Conservation (phyloP, 2,888 invertebrate genomes). For the Microctonus brassicae region DNA sequence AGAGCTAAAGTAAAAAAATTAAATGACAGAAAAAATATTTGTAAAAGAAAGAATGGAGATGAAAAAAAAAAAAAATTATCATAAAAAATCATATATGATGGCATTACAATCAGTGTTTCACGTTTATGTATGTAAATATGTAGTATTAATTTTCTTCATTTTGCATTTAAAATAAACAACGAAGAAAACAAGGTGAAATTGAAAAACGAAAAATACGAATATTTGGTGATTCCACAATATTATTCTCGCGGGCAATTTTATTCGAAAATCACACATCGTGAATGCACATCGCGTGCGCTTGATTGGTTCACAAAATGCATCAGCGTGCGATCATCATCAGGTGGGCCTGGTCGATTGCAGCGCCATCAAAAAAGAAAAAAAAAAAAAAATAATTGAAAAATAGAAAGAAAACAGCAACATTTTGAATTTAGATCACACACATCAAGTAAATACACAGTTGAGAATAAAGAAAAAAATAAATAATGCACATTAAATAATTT, state of each 20-base stretch:
- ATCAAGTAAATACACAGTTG: neutral
- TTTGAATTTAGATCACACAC: constrained; percentile 3
- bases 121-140: constrained; percentile 12
- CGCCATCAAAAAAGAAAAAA: neutral
- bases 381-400: too few relatives aligned
- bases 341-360: constrained; percentile 50
- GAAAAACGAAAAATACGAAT: neutral
- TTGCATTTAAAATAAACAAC: neutral
- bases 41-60: too few relatives aligned
- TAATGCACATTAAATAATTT: neutral
- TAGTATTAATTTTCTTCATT: neutral
- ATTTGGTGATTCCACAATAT: neutral
- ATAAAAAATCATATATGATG: constrained; percentile 7
- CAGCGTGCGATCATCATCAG: constrained; percentile 55
- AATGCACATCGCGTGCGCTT: constrained; percentile 58
- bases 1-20: constrained; percentile 18
- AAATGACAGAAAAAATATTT: neutral
- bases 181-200: too few relatives aligned
- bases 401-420: neutral
- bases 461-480: neutral
- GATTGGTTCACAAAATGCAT: constrained; percentile 59
- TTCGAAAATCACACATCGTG: constrained; percentile 21
- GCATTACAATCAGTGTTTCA: constrained; percentile 17
- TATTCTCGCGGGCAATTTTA: constrained; percentile 1
- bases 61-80: neutral